Evolutionary conservation across 1,140 invertebrate species (phyloP).

Genomic region (Zophobas morio): DNA sequence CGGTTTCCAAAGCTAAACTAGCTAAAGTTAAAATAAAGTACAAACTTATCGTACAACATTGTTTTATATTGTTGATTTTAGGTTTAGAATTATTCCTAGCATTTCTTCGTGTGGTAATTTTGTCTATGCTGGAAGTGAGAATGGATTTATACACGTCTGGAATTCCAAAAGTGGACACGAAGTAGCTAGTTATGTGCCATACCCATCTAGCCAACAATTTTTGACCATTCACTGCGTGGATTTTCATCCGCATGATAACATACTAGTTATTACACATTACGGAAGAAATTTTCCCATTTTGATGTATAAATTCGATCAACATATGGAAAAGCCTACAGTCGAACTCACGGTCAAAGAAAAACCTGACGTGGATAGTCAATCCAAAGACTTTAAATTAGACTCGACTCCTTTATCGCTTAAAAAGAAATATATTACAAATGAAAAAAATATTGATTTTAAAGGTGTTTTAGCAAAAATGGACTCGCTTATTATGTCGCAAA

Average conservation of each 20-base stretch:
- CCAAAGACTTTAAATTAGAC: neutral
- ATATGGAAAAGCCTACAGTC: neutral
- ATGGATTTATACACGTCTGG: slow-evolving; percentile 56
- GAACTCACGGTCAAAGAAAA: slow-evolving; percentile 3
- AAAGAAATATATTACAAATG: neutral
- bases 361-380: neutral
- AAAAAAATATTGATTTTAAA: slow-evolving; percentile 29
- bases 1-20: too few species aligned
- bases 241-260: slow-evolving; percentile 56
- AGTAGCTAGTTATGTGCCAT: slow-evolving; percentile 51
- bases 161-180: slow-evolving; percentile 54
- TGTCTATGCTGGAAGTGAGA: slow-evolving; percentile 53
- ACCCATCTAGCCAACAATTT: slow-evolving; percentile 27
- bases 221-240: slow-evolving; percentile 56
- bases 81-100: slow-evolving; percentile 55
- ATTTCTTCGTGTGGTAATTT: slow-evolving; percentile 55
- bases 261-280: slow-evolving; percentile 55
- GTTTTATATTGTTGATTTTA: slow-evolving; percentile 50
- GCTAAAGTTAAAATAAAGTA: too few species aligned
- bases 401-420: too few species aligned
- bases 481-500: neutral
- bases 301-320: slow-evolving; percentile 42
- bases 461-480: slow-evolving; percentile 48
- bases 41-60: slow-evolving; percentile 1
- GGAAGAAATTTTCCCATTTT: slow-evolving; percentile 53